These are phyloP conservation scores for Chlamydotis undulata DNA, from an alignment of 2,113 vertebrate species.

Conservation along the genomic window DNA sequence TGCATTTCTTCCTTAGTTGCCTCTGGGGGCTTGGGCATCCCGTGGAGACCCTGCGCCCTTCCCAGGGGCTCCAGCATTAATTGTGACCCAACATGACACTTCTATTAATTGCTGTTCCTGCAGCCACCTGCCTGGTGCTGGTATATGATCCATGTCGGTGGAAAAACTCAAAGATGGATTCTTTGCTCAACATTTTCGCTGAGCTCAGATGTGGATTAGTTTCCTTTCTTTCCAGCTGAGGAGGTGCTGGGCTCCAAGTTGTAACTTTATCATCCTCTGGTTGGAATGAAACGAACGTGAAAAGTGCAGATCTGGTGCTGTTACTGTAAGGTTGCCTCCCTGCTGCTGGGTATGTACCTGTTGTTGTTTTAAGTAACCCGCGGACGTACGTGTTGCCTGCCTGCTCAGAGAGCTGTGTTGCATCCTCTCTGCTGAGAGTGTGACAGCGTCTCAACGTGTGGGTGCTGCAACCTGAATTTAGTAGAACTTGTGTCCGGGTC, in stretches of 20 bases:
- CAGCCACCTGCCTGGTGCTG: neutral
- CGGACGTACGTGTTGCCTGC: neutral
- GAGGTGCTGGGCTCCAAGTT: neutral
- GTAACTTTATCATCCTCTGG: neutral
- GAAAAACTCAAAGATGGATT: neutral
- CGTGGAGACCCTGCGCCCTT: rapidly evolving
- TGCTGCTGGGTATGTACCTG: neutral
- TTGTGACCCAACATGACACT: neutral
- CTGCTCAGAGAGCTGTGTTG: neutral
- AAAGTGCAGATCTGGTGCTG: neutral
- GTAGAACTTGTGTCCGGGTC: neutral
- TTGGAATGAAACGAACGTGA: neutral
- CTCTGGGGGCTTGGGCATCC: neutral
- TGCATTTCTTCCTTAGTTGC: neutral
- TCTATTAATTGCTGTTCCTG: neutral
- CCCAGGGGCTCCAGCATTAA: neutral
- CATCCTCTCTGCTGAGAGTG: neutral
- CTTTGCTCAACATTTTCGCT: neutral
- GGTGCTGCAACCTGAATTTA: neutral
- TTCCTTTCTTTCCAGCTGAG: slow-evolving; percentile 5
- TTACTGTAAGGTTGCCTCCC: neutral
- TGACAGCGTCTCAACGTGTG: neutral
- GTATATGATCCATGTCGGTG: neutral
- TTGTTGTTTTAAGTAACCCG: neutral
- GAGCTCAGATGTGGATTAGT: neutral